Evolutionary conservation across 2,797 vertebrate genomes (phyloP).

Genomic region (Anguilla megastoma): DNA sequence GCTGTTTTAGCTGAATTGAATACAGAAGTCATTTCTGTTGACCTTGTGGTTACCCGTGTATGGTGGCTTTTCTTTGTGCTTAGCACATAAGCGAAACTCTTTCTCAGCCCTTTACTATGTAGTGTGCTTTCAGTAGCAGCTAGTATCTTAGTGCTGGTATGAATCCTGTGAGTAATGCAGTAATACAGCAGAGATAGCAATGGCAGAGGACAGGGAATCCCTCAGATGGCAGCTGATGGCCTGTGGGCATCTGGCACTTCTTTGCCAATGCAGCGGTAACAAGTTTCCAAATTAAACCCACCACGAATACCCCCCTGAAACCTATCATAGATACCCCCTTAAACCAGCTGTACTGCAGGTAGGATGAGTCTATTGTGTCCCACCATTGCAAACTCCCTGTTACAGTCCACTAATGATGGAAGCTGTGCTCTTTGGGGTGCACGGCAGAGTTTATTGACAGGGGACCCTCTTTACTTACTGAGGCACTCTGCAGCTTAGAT

Average conservation of each 20-base stretch:
- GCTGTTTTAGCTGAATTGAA: conserved; percentile 9
- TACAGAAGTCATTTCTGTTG: background rate
- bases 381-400: too few relatives aligned
- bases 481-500: background rate
- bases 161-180: background rate
- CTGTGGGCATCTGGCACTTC: background rate
- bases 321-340: background rate
- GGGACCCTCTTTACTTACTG: background rate
- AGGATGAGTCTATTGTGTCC: background rate
- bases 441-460: background rate
- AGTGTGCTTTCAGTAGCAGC: background rate
- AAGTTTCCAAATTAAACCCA: too few relatives aligned
- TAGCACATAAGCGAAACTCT: background rate
- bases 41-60: background rate
- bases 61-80: background rate
- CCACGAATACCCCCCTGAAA: background rate
- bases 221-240: background rate
- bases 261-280: background rate
- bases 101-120: background rate
- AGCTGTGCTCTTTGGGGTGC: background rate
- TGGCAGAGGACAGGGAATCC: background rate
- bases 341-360: background rate
- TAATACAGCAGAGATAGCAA: background rate
- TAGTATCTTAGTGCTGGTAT: background rate
- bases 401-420: background rate